These are phyloP conservation scores for Aldabrachelys gigantea DNA, from an alignment of 2,113 vertebrate species.

Conservation along the genomic window DNA sequence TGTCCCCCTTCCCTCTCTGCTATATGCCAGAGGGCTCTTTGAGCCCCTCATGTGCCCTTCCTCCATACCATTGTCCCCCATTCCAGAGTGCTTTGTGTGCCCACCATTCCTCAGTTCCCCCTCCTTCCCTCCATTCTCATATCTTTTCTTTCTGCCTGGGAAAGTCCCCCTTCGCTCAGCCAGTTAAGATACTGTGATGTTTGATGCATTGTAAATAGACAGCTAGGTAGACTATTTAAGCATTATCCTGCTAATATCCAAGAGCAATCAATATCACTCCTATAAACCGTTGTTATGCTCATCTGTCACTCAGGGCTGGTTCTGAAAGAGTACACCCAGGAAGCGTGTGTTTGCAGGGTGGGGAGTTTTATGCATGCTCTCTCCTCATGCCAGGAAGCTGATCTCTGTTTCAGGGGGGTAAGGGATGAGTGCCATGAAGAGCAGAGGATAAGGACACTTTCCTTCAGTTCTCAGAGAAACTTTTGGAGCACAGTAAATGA, in stretches of 20 bases:
- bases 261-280: neutral
- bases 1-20: neutral
- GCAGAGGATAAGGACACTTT: neutral
- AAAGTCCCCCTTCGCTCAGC: neutral
- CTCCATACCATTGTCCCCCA: neutral
- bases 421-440: neutral
- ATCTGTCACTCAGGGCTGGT: neutral
- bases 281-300: neutral
- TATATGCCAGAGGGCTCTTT: too few species aligned
- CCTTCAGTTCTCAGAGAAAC: neutral
- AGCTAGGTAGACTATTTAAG: neutral
- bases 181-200: neutral
- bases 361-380: neutral
- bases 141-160: neutral
- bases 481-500: neutral
- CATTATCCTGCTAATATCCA: neutral
- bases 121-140: neutral
- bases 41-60: neutral
- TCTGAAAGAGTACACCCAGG: neutral
- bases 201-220: neutral
- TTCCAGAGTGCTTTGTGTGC: neutral
- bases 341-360: neutral
- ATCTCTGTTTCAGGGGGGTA: neutral
- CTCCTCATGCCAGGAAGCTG: neutral
- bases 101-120: neutral